phyloP scores from a whole-genome alignment of 2,888 invertebrate species.

The Sturmia bella region DNA sequence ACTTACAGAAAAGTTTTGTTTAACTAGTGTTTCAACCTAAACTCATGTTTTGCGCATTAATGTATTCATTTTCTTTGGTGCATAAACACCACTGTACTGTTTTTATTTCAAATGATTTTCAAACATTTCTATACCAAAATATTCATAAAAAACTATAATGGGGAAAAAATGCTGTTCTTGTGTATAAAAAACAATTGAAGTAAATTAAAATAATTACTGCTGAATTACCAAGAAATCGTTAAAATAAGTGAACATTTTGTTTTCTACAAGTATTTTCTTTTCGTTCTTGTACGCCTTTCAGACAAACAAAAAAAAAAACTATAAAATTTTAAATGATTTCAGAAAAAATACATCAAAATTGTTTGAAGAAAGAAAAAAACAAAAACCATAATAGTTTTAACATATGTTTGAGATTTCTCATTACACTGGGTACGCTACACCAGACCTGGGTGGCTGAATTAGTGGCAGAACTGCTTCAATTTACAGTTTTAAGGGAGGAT shows the following conservation, averaged over 20 bases:
- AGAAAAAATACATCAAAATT: slow-evolving; percentile 13
- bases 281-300: not conserved
- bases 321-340: slow-evolving; percentile 1
- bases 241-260: slow-evolving; percentile 25
- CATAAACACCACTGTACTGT: too few relatives aligned
- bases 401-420: slow-evolving; percentile 6
- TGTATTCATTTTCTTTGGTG: too few relatives aligned
- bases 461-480: too few relatives aligned
- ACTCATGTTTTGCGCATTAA: too few relatives aligned
- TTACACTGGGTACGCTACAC: not conserved
- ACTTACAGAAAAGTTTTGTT: too few relatives aligned
- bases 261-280: not conserved
- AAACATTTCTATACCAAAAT: not conserved
- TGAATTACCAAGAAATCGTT: slow-evolving; percentile 45
- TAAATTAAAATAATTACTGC: slow-evolving; percentile 43
- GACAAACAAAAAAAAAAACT: not conserved
- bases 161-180: not conserved
- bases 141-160: not conserved
- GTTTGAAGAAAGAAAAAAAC: slow-evolving; percentile 5
- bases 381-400: slow-evolving; percentile 7
- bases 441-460: not conserved
- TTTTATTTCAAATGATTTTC: too few relatives aligned
- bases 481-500: too few relatives aligned
- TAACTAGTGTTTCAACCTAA: too few relatives aligned
- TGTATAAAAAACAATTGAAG: not conserved